Base-by-base conservation (phyloP, 2,113 vertebrate species). In the Anthoscopus minutus region DNA sequence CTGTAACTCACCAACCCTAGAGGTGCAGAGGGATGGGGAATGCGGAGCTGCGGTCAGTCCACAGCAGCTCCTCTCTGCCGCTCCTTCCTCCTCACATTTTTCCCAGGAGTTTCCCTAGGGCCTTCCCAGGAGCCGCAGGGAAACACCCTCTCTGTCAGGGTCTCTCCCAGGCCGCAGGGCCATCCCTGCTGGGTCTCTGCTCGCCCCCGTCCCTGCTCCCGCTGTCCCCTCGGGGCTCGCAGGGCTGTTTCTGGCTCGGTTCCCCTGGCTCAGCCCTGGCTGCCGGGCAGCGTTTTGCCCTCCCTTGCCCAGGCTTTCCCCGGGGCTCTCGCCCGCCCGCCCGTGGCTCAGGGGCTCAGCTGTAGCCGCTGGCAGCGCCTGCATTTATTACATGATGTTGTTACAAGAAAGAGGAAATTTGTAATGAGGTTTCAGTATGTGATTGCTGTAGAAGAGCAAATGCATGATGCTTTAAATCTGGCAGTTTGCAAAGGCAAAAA, bases 11-110 rank as follows among this genome's bases (percentile, higher is more conserved):
- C 27, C 6, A 15, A 15, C 2, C 4, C 6, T 6, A 56, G 28
- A 0, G 0, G 6, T 2, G 2, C 71, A 51, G 11, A 15, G 27
- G 19, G 10, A 20, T 3, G 24, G 35, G 13, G 13, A 48, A 17
- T 3, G 19, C 22, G 2, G 6, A 47, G 2, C 28, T 54, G 11
- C 3, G 1, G 5, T 7, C 35, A 35, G 6, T 12, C 24, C 24
- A 15, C 2, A 25, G 6, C 47, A 53, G 25, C 23, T 13, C 27
- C 20, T 73, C n/a, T 38, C n/a, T 31, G 37, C 30, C 0, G 2
- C 31, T 42, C 10, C 33, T 21, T 9, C 7, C 23, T 37, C 19
- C 16, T 76, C 15, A 2, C 12, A 0, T 9, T 5, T 3, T 30
- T 12, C 28, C 6, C 42, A 42, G 42, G 42, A 15, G 42, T 42